These are phyloP conservation scores for Atrichornis clamosus DNA, from an alignment of 2,113 vertebrate species.

Conservation along the genomic window DNA sequence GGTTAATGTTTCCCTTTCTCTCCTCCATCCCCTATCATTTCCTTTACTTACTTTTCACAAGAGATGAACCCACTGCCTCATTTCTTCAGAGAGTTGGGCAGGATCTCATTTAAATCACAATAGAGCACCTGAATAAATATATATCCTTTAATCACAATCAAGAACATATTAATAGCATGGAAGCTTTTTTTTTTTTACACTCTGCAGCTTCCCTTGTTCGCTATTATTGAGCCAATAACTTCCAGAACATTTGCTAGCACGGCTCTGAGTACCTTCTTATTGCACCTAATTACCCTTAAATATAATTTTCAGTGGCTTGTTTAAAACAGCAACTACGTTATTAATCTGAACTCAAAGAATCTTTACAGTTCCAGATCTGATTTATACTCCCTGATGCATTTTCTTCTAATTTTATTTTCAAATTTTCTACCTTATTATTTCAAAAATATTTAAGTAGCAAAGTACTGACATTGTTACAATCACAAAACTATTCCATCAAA, in stretches of 20 bases:
- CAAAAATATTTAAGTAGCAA: background rate
- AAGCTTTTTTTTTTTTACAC: background rate
- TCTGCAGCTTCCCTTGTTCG: background rate
- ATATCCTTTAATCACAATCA: background rate
- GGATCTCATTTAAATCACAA: background rate
- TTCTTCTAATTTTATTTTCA: background rate
- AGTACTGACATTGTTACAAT: background rate
- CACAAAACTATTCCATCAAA: background rate
- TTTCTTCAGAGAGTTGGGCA: background rate
- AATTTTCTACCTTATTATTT: background rate
- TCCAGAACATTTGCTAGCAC: background rate
- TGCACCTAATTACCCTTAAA: background rate
- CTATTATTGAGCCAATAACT: background rate
- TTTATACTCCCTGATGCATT: background rate
- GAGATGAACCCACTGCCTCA: background rate
- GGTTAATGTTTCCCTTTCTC: background rate
- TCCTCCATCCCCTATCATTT: background rate
- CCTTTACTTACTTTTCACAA: background rate
- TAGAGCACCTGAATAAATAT: background rate
- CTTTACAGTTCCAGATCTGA: background rate
- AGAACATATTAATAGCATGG: background rate
- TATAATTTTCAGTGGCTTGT: background rate
- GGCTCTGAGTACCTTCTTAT: background rate
- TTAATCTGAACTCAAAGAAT: background rate
- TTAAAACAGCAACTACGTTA: background rate